Evolutionary conservation across 2,888 invertebrate species (phyloP).

Genomic region (Celastrina argiolus): DNA sequence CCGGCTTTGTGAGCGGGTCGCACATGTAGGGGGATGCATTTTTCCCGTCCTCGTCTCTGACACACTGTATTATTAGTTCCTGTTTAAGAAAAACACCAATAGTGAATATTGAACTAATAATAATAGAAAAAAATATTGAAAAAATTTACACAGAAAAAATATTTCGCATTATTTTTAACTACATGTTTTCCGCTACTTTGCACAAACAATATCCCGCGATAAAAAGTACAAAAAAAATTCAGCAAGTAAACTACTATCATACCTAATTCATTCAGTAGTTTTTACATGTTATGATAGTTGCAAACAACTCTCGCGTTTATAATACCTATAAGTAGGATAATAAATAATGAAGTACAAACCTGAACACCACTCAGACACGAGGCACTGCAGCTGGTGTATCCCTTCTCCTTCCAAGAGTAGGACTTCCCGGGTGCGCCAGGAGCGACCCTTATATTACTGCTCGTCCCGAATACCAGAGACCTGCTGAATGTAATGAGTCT

Average conservation of each 20-base stretch:
- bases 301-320: too few species aligned
- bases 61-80: slow-evolving; percentile 92
- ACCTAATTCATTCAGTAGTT: too few species aligned
- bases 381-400: slow-evolving; percentile 95
- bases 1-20: slow-evolving; percentile 90
- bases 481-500: slow-evolving; percentile 42
- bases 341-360: slow-evolving; percentile 42
- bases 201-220: too few species aligned
- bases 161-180: too few species aligned
- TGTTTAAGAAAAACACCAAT: slow-evolving; percentile 50
- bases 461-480: slow-evolving; percentile 65
- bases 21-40: slow-evolving; percentile 93
- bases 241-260: too few species aligned
- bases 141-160: too few species aligned
- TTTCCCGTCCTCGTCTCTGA: slow-evolving; percentile 90
- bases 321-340: too few species aligned
- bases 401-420: slow-evolving; percentile 92
- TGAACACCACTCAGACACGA: slow-evolving; percentile 92
- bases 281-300: too few species aligned
- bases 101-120: too few species aligned
- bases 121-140: too few species aligned
- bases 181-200: too few species aligned
- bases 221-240: too few species aligned
- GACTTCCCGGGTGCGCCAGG: slow-evolving; percentile 87
- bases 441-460: slow-evolving; percentile 81